Base-by-base conservation (phyloP, 2,888 invertebrate species). In the Galeruca laticollis region DNA sequence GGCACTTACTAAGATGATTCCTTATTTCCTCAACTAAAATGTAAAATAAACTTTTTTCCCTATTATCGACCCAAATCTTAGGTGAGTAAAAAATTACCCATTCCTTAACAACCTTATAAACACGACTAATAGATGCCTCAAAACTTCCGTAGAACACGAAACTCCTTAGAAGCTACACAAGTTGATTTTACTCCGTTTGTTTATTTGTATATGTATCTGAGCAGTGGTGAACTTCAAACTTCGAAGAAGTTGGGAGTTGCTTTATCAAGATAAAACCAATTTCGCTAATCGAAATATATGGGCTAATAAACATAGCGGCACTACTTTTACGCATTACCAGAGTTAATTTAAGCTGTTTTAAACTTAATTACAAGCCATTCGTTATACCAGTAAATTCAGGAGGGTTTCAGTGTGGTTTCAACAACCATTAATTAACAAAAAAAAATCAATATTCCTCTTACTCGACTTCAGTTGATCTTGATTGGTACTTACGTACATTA, bases 241-340 rank as follows among this genome's bases (percentile, higher is more conserved):
- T 57, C 47, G 13, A 26, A 43, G 18, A 61, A 69, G 60, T 65
- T 60, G 65, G 47, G 56, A 63, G 64, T 49, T 68, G 62, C 57
- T 70, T 73, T 69, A 73, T 71, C 70, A 63, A 65, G 73, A 71
- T 73, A 59, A 67, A 69, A 69, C 69, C 73, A 69, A 69, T 73
- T 73, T 60, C 59, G 59, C 73, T 73, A 69, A 73, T 69, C 68
- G 68, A 68, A 63, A 70, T 70, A 68, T 72, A 70, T 64, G 61
- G 60, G 37, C 59, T 68, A 66, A 66, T 63, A 69, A 68, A 70
- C 73, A 73, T 66, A 21, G 62, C 52, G 54, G 65, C 60, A 57
- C 68, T 73, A 70, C 60, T 67, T 73, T 70, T 60, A 73, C 60
- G 68, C 35, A 63, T 66, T 66, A 66, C 60, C 35, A 40, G 62